Base-by-base conservation (phyloP, 2,797 vertebrate genomes). In the Pelobates cultripes region DNA sequence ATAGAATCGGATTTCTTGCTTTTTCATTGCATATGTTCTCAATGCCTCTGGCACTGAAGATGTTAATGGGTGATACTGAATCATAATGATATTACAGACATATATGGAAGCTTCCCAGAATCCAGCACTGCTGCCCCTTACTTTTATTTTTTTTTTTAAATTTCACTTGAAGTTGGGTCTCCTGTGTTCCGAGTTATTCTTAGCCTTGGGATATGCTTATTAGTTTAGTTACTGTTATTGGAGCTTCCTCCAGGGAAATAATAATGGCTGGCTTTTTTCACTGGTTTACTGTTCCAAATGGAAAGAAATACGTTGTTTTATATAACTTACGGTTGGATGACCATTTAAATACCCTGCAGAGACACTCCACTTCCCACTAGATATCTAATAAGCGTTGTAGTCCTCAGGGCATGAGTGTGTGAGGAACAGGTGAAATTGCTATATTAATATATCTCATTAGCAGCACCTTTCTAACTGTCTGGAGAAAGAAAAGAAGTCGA, bases 241-340 rank as follows among this genome's bases (percentile, higher is more conserved):
- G 42, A 15, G 43, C 5, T 72, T n/a, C 45, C 69, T 41, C 57
- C 43, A 64, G 69, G 77, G 77, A 78, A 78, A 70, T 70, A 41
- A 61, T 17, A 17, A 13, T 45, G 42, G 9, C 76, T 71, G 41
- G 61, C 61, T 28, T 14, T 40, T n/a, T 51, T 28, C 61, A 57
- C 55, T 40, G 61, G n/a, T 64, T 64, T 40, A 64, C 61, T 40
- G 17, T 64, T 64, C 61, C 61, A 64, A 64, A 7, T 2, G 61
- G 61, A 64, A 14, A 41, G 61, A 64, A 61, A 28, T 64, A 64
- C 5, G 47, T 51, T 51, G 28, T 64, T 64, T 64, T n/a, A 64
- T 64, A 64, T 64, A 64, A 28, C n/a, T 28, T 64, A 5, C n/a
- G 3, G 7, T 64, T 40, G 61, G 17, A 64, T 28, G 28, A 40